A percentile compares a stretch with the other conserved stretches of the same genome.
These are phyloP conservation scores for Microdon myrmicae DNA, from an alignment of 2,888 invertebrate genomes.

Conservation along the genomic window DNA sequence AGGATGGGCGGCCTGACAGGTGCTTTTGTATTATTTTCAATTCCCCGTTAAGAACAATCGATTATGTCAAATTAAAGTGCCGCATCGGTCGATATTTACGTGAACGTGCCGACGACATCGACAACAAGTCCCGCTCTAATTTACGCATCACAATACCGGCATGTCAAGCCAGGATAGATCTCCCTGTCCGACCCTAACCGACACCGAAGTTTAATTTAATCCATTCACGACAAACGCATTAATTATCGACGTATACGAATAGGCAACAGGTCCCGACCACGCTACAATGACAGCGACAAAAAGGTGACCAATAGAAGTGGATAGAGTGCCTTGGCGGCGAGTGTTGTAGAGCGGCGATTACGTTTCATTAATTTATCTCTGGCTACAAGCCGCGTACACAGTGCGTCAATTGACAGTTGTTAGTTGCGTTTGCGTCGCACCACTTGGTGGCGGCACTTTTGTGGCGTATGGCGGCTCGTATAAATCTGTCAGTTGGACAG, in stretches of 20 bases:
- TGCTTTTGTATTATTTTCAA: conserved; percentile 19
- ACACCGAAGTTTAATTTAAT: conserved; percentile 46
- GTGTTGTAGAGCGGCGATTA: conserved; percentile 46
- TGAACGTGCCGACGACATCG: conserved; percentile 3
- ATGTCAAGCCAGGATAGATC: conserved; percentile 39
- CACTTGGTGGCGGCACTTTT: conserved; percentile 32
- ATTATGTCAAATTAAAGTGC: conserved; percentile 33
- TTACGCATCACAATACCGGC: conserved; percentile 45
- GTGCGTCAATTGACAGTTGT: conserved; percentile 47
- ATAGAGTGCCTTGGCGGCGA: no score
- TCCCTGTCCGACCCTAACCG: conserved; percentile 30
- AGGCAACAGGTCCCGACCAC: conserved; percentile 25
- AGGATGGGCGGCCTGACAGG: conserved; percentile 30
- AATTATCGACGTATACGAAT: conserved; percentile 41
- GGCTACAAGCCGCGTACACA: conserved; percentile 28
- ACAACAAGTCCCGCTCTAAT: conserved; percentile 26
- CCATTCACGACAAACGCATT: conserved; percentile 50
- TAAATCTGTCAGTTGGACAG: conserved; percentile 49
- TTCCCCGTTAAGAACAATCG: conserved; percentile 9
- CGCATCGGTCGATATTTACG: conserved; percentile 14
- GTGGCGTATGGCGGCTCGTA: conserved; percentile 40
- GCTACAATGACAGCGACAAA: conserved; percentile 43
- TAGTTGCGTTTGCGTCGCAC: conserved; percentile 34
- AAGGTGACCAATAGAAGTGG: conserved; percentile 51
- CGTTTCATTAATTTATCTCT: conserved; percentile 51